Base-by-base conservation (phyloP, 2,888 invertebrate species). In the Cyclophora albipunctata region DNA sequence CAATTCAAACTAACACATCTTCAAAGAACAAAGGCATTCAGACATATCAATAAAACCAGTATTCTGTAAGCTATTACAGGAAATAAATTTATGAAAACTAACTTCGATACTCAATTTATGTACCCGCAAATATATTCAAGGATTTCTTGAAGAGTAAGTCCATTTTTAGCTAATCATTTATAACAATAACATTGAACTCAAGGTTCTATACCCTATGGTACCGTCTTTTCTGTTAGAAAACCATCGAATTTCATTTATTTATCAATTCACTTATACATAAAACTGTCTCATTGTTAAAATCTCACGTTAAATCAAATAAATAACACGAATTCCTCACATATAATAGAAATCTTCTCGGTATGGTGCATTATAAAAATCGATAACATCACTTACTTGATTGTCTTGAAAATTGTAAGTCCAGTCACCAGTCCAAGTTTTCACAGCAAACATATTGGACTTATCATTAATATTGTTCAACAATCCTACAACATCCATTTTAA, bases 391-490 rank as follows among this genome's bases (percentile, higher is more conserved):
- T 62, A 84, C 89, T 77, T 89, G 89, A 62, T 88, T 87, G 62
- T 88, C 84, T 74, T 89, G 85, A 63, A 88, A 81, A 71, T 80
- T 84, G 60, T 78, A 77, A 6, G 88, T 80, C 85, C 85, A 86
- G 54, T 88, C 84, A 3, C 85, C 76, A 52, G 85, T 87, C 88
- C 88, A 89, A 47, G 87, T 86, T 70, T 81, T 82, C 45, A 88
- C 81, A 37, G 84, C 85, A 66, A 86, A 87, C 85, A 87, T 82
- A 56, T 89, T 83, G 46, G 84, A 71, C 69, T 81, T 86, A 46
- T 85, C 86, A 59, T 86, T 77, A 58, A 84, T 85, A 70, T 84
- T 86, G 60, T 74, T 85, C 53, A 89, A 70, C 49, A 88, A 72
- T 48, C 84, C 84, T 53, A 88, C 83, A 33, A 87, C 84, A 62